Conservation (phyloP, 2,113 vertebrate species). For the Puma concolor region DNA sequence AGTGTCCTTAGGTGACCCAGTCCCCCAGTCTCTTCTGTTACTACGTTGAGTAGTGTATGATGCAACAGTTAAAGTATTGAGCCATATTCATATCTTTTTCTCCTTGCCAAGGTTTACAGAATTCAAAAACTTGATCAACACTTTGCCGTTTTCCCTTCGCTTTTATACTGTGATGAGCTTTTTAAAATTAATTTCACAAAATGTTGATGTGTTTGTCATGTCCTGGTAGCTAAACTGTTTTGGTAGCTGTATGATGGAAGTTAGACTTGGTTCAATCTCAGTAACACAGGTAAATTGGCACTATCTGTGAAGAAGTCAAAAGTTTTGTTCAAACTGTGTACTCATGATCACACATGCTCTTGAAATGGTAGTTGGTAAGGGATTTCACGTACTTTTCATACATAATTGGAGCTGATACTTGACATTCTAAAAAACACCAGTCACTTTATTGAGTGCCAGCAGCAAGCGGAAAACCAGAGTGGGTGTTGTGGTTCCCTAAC, state of each 20-base stretch:
- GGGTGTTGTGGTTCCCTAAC: background rate
- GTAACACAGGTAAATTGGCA: background rate
- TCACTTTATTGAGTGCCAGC: background rate
- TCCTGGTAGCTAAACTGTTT: constrained; percentile 2
- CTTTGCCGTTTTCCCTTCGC: background rate
- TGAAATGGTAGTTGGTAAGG: background rate
- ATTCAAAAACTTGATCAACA: constrained; percentile 50
- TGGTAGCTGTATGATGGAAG: constrained; percentile 10
- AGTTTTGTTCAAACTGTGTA: background rate
- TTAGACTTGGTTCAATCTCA: background rate
- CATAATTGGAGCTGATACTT: background rate
- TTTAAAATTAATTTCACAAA: background rate
- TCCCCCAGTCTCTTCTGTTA: background rate
- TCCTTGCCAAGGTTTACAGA: background rate
- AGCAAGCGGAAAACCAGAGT: background rate
- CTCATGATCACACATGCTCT: background rate
- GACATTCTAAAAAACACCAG: background rate
- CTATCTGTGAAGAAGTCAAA: background rate
- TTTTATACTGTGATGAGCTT: background rate
- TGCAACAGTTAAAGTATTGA: constrained; percentile 62
- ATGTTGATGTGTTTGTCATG: background rate
- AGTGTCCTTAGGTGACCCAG: constrained; percentile 59
- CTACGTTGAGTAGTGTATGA: constrained; percentile 8
- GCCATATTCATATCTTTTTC: constrained; percentile 1
- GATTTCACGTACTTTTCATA: background rate